phyloP scores from a whole-genome alignment of 2,797 vertebrate genomes.

The Sebastes oblongus region DNA sequence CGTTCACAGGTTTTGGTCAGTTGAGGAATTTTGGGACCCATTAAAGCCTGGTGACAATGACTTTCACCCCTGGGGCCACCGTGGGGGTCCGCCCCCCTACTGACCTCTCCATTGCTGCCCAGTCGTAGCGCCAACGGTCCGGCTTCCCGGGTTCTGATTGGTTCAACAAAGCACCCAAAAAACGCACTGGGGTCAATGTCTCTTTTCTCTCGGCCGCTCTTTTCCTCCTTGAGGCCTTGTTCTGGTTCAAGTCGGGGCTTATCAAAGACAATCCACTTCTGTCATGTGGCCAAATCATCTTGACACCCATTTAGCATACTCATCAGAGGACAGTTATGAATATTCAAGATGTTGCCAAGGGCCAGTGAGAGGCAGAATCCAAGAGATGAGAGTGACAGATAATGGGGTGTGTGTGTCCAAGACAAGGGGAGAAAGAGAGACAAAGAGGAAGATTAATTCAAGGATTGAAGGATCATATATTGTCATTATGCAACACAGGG shows the following conservation, averaged over 20 bases:
- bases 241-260: conserved; percentile 66
- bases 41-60: conserved; percentile 76
- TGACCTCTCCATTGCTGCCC: conserved; percentile 69
- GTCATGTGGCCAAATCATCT: conserved; percentile 80
- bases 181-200: conserved; percentile 62
- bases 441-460: conserved; percentile 3
- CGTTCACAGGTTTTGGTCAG: conserved; percentile 77
- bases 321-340: conserved; percentile 80
- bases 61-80: conserved; percentile 71
- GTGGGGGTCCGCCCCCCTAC: conserved; percentile 61
- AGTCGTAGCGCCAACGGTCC: conserved; percentile 32
- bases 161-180: conserved; percentile 54
- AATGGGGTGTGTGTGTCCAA: conserved; percentile 31
- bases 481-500: neutral
- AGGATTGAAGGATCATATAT: neutral
- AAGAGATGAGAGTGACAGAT: conserved; percentile 54
- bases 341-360: conserved; percentile 76
- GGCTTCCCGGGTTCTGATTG: conserved; percentile 52
- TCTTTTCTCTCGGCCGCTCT: conserved; percentile 55
- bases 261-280: conserved; percentile 78
- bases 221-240: conserved; percentile 63
- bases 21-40: conserved; percentile 69
- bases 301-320: conserved; percentile 84
- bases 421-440: conserved; percentile 10
- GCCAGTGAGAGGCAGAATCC: conserved; percentile 55